Percentiles rank a stretch among this genome's conserved stretches.
Conservation (phyloP, 1,140 invertebrate species). For the Brachionus calyciflorus region DNA sequence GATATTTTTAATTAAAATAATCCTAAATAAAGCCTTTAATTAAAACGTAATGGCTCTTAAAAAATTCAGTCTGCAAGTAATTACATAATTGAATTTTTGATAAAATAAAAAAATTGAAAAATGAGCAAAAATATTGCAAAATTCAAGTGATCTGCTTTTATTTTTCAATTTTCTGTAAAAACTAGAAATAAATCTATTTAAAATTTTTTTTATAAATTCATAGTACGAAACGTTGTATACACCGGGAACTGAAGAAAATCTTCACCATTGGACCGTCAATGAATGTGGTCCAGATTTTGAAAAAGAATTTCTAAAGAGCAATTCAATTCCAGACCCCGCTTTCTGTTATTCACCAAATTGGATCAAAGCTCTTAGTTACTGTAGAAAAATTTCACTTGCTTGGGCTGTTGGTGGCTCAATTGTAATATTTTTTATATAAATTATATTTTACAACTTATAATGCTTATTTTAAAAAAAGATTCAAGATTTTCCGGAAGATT, state of each 20-base stretch:
- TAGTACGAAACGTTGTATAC: conserved; percentile 28
- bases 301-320: not conserved
- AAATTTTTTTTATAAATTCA: not conserved
- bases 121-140: too few species aligned
- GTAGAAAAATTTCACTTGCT: not conserved
- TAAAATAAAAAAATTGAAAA: too few species aligned
- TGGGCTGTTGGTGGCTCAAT: conserved; percentile 20
- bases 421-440: not conserved
- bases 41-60: too few species aligned
- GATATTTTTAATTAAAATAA: too few species aligned
- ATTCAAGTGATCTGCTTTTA: too few species aligned
- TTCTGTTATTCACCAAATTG: not conserved
- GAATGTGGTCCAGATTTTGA: not conserved
- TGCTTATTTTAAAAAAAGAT: too few species aligned
- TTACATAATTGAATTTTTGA: too few species aligned
- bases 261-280: conserved; percentile 10
- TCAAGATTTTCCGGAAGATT: conserved; percentile 40
- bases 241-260: conserved; percentile 1
- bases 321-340: not conserved
- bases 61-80: too few species aligned
- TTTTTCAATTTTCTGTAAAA: too few species aligned
- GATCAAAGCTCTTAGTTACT: not conserved
- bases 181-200: not conserved
- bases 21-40: too few species aligned
- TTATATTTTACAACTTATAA: too few species aligned